Percentiles rank a stretch among this genome's conserved stretches.
Conservation (phyloP, 2,113 vertebrate genomes). For the Perognathus longimembris region DNA sequence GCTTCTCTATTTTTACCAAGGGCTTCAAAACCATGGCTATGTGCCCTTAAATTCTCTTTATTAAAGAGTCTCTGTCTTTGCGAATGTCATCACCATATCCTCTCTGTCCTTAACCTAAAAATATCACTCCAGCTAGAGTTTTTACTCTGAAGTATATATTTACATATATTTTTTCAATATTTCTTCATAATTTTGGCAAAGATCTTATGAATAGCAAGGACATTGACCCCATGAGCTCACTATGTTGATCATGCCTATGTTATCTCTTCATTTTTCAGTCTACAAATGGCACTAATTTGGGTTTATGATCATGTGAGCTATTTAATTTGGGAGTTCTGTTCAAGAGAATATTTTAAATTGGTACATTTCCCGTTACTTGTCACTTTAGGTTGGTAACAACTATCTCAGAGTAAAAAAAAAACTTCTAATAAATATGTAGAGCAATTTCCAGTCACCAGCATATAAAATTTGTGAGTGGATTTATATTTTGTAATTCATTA, state of each 20-base stretch:
- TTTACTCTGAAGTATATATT: background rate
- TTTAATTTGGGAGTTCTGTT: slow-evolving; percentile 39
- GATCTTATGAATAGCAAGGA: background rate
- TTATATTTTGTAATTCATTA: slow-evolving; percentile 31
- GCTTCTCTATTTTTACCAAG: background rate
- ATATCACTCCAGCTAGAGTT: background rate
- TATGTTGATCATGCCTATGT: background rate
- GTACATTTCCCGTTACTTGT: background rate
- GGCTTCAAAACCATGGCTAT: background rate
- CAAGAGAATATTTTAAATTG: background rate
- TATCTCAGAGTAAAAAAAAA: background rate
- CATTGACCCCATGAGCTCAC: background rate
- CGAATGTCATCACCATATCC: background rate
- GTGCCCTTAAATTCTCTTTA: background rate
- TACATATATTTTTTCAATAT: background rate
- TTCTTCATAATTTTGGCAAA: slow-evolving; percentile 8
- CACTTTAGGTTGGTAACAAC: background rate
- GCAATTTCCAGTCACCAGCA: background rate
- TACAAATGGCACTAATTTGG: background rate
- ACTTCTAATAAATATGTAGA: background rate
- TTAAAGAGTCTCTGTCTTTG: background rate
- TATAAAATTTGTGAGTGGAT: background rate
- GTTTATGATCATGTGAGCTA: background rate
- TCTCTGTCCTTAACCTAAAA: background rate
- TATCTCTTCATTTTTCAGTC: background rate